Evolutionary conservation across 1,140 invertebrate genomes (phyloP), one percentile per base, ranked within the genome.

Genomic region (Lepidurus couesii): DNA sequence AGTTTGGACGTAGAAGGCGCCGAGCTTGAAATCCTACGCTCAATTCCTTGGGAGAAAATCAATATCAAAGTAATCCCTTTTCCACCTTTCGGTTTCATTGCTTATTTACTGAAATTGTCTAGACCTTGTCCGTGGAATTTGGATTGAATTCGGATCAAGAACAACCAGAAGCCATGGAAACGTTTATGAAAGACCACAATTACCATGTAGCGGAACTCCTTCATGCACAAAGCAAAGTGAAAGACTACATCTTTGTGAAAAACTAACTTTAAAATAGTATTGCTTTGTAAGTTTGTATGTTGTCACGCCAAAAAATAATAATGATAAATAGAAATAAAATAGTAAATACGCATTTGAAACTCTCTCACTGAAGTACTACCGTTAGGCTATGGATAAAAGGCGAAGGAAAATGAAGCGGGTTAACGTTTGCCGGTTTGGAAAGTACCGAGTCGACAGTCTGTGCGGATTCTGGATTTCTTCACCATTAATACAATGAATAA

Each of bases 1-100:
- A 84, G 83, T 79, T 80, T 85, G 26, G 85, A 85, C 77, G 81
- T 85, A 34, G 84, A 85, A 77, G 85, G 85, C 13, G 80, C 80
- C 16, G 85, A 85, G 79, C 75, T 84, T 10, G 75, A 75, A 9
- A 83, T 85, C 26, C 79, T 85, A 11, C 77, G 80, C 65, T 84
- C 84, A 1, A 83, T 86, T 75, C 84, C 85, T 24, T 77, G 43
- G 53, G 42, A 79, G 7, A 76, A 77, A 74, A n/a, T 79, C 9
- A 75, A 79, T 42, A 79, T 79, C 42, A 65, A 13, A 65, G 79
- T 79, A 73, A n/a, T 76, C 13, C 13, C 47, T 26, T 65, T n/a
- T 65, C 21, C 4, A 21, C 21, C 47, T 65, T 9, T 65, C 6
- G 21, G 9, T 47, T 47, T 1, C 6, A 65, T 9, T 13, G 21